phyloP scores from a whole-genome alignment of 2,113 vertebrate genomes.

The Dendropsophus ebraccatus region DNA sequence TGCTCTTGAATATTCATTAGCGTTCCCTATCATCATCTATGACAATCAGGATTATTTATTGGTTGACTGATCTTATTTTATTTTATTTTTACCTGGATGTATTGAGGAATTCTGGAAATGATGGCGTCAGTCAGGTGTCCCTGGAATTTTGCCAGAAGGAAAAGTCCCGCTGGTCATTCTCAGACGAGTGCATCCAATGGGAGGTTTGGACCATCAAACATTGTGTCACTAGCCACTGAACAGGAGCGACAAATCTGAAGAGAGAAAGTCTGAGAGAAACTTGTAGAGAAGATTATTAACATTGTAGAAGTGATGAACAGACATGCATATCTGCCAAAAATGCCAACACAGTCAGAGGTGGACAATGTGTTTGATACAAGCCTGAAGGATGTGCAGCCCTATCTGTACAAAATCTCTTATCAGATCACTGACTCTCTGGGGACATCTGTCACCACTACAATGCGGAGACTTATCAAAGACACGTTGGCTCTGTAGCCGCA shows the following conservation, averaged over 20 bases:
- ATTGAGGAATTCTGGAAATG: constrained; percentile 83
- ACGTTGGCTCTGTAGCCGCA: constrained; percentile 86
- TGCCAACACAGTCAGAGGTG: constrained; percentile 98
- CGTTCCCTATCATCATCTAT: no score
- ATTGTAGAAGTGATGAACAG: constrained; percentile 97
- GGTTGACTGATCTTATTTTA: neutral
- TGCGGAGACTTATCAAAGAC: constrained; percentile 97
- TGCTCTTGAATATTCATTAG: no score
- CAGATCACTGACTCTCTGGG: constrained; percentile 95
- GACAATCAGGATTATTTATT: no score
- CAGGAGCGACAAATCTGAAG: constrained; percentile 97
- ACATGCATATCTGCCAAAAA: constrained; percentile 97
- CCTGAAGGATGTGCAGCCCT: constrained; percentile 95
- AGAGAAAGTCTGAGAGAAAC: constrained; percentile 96
- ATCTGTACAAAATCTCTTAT: constrained; percentile 95
- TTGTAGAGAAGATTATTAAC: constrained; percentile 97
- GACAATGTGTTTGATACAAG: constrained; percentile 98
- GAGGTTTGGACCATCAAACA: constrained; percentile 97
- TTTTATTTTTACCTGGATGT: constrained; percentile 79
- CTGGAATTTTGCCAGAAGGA: constrained; percentile 99
- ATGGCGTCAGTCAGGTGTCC: constrained; percentile 94
- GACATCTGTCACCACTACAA: constrained; percentile 94
- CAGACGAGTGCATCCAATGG: constrained; percentile 96
- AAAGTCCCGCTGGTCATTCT: constrained; percentile 97
- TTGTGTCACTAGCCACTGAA: constrained; percentile 93